Percentiles rank a stretch among this genome's conserved stretches.
Conservation (phyloP, 1,140 invertebrate genomes). For the Eupeodes corollae region DNA sequence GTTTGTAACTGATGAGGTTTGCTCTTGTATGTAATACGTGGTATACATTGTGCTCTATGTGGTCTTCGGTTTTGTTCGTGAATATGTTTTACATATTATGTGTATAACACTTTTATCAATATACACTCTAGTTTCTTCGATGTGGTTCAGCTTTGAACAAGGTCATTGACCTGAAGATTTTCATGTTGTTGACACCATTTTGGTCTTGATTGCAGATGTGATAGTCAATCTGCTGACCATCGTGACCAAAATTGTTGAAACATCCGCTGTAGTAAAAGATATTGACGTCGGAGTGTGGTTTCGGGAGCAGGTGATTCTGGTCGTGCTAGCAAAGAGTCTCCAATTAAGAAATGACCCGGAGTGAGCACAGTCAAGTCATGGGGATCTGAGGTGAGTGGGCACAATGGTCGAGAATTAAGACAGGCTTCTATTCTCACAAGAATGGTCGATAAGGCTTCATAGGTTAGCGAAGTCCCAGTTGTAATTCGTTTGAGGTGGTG, state of each 20-base stretch:
- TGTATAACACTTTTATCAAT: too few relatives aligned
- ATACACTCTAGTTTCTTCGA: too few relatives aligned
- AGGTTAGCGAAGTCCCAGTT: conserved; percentile 12
- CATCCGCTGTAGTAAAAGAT: not conserved
- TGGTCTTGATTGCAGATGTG: conserved; percentile 8
- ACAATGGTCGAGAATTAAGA: conserved; percentile 22
- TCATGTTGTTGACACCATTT: conserved; percentile 7
- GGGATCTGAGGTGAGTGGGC: conserved; percentile 16
- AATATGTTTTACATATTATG: too few relatives aligned
- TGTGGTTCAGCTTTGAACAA: too few relatives aligned
- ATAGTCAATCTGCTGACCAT: conserved; percentile 19
- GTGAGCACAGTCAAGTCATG: conserved; percentile 23
- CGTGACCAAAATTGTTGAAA: conserved; percentile 16
- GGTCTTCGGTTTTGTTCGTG: too few relatives aligned
- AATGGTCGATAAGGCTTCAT: conserved; percentile 18
- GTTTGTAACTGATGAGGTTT: too few relatives aligned
- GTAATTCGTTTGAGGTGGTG: conserved; percentile 15
- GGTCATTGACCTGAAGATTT: too few relatives aligned
- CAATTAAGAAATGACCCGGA: conserved; percentile 34
- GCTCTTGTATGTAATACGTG: too few relatives aligned
- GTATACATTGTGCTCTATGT: too few relatives aligned
- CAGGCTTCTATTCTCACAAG: conserved; percentile 17
- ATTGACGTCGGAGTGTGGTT: conserved; percentile 18
- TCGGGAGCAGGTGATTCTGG: too few relatives aligned
- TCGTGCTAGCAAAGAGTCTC: conserved; percentile 11